Base-by-base conservation (phyloP, 2,113 vertebrate species). In the Dipodomys stephensi region DNA sequence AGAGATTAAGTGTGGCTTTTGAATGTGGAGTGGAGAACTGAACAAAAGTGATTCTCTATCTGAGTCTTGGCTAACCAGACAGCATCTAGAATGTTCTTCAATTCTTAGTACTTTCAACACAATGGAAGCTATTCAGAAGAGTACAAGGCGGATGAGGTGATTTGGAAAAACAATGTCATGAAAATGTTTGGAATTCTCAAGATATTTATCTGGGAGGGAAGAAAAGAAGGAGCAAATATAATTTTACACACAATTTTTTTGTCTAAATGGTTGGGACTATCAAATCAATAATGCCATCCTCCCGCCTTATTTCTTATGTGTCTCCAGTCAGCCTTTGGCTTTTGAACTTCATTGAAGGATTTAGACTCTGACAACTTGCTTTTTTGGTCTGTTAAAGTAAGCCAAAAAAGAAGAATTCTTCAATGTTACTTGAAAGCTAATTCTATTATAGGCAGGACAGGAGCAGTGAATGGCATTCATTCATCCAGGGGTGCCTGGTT, bases 141-240 rank as follows among this genome's bases (percentile, higher is more conserved):
- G 4, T 4, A 32, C 46, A 11, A 87, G 1, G 9, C 73, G 11
- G 22, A 72, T n/a, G 57, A 79, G 32, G 19, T 11, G 8, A 1
- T 53, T 92, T 94, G 53, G 93, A 62, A 79, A 94, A 96, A 86
- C 9, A 9, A 57, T 20, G 18, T 71, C n/a, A 44, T 79, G 71
- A 92, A 8, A 95, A 93, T 73, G 73, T 85, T 0, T 74, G 28
- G 77, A 83, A 46, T 27, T 65, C 25, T 60, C 78, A n/a, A 25
- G 23, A 20, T 68, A 0, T 25, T 73, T 86, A n/a, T 76, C 23
- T 64, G 28, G 10, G 25, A 39, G 27, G 20, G 79, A 4, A 32
- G 80, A 53, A 9, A 46, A 65, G 57, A 1, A 73, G 12, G 1
- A 46, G 22, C 16, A 83, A 39, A 4, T 85, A n/a, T 53, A 39